Percentiles rank a stretch among this genome's conserved stretches.
Conservation (phyloP, 2,113 vertebrate genomes). For the Circaetus gallicus region DNA sequence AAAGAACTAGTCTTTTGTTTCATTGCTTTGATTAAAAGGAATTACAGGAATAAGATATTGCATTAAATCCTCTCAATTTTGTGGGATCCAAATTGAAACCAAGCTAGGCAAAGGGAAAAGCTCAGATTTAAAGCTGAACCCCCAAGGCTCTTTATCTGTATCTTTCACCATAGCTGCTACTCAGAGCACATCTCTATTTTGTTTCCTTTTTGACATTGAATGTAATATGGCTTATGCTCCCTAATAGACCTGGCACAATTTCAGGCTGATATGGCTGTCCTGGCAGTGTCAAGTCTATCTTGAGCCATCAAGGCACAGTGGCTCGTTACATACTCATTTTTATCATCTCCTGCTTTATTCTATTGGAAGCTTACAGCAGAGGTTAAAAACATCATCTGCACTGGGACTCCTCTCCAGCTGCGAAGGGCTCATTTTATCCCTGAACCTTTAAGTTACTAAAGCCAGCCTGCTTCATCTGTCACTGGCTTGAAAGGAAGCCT, state of each 20-base stretch:
- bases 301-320: neutral
- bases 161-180: neutral
- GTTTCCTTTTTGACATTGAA: neutral
- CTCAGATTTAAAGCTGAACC: neutral
- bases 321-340: neutral
- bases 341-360: neutral
- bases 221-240: neutral
- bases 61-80: neutral
- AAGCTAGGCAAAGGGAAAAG: neutral
- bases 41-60: neutral
- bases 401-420: slow-evolving; percentile 8
- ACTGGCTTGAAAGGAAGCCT: neutral
- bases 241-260: neutral
- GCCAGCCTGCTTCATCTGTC: slow-evolving; percentile 17
- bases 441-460: slow-evolving; percentile 1
- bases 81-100: neutral
- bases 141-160: neutral
- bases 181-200: neutral
- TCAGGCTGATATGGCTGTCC: neutral
- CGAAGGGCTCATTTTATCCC: neutral
- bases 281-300: slow-evolving; percentile 26
- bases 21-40: neutral
- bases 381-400: slow-evolving; percentile 32
- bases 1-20: neutral
- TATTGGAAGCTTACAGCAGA: neutral